Conservation (phyloP, 2,797 vertebrate genomes). For the Chrysocyon brachyurus region DNA sequence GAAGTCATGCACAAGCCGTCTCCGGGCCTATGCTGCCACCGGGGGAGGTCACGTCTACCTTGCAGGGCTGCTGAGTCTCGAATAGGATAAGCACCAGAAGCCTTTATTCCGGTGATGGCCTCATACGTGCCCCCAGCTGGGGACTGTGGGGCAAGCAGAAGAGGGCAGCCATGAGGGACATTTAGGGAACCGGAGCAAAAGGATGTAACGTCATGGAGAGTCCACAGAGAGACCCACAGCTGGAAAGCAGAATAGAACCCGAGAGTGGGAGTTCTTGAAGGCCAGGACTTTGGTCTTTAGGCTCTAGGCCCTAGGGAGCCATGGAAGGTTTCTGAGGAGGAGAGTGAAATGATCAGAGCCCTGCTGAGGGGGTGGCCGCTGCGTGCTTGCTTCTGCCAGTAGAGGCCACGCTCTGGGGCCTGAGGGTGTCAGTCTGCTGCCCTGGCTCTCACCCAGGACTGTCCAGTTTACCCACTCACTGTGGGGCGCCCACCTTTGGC, state of each 20-base stretch:
- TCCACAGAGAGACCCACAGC: not conserved
- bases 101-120: not conserved
- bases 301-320: not conserved
- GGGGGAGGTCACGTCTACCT: not conserved
- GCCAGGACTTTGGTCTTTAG: not conserved
- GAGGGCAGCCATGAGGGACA: rapidly evolving
- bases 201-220: not conserved
- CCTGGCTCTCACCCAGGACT: not conserved
- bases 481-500: not conserved
- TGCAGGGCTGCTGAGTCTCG: not conserved
- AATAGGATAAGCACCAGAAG: not conserved
- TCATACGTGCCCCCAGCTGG: not conserved
- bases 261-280: not conserved
- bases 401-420: not conserved
- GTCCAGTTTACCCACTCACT: not conserved
- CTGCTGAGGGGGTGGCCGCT: not conserved
- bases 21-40: not conserved
- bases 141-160: not conserved
- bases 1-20: not conserved
- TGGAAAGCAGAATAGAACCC: not conserved
- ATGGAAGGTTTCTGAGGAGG: not conserved
- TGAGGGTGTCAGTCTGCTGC: not conserved
- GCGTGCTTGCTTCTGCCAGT: rapidly evolving
- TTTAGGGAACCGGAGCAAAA: not conserved
- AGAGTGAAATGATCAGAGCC: not conserved